Evolutionary conservation across 2,113 vertebrate genomes (phyloP), one percentile per base, ranked within the genome.

Genomic region (Crotophaga sulcirostris): DNA sequence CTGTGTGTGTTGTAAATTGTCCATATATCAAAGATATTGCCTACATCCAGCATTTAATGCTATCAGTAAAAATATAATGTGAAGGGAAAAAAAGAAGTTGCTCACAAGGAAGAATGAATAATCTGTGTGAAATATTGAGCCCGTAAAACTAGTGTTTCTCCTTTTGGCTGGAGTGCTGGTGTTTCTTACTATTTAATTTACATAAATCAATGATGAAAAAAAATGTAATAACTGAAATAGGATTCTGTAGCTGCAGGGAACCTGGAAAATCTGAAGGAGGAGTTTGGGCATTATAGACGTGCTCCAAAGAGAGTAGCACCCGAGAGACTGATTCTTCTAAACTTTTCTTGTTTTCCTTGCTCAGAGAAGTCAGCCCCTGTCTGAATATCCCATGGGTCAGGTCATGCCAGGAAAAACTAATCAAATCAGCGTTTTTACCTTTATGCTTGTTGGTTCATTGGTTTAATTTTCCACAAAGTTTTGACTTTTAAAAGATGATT

Each of bases 121-220:
- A 96, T 96, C 59, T 16, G 28, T 76, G 95, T 97, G 96, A 97
- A 97, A 97, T 97, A 97, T 94, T 60, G 81, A 91, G 82, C 92
- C 68, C 93, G 94, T 96, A 94, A 97, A 97, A 91, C 29, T n/a
- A 16, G 78, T 90, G 82, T 96, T 96, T 97, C 93, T 97, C 88
- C 92, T 95, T 90, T 74, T 88, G 96, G 88, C 75, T 93, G 90
- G 78, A 86, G 88, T 58, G 63, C 70, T 75, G 92, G 47, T 93
- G 83, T 97, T 96, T 97, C 94, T 97, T 75, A 28, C 94, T 82
- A 92, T 96, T 96, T 94, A 80, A 96, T 97, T 97, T 97, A 59
- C 94, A 94, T 96, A 96, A 97, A 97, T 97, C 97, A 95, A 94
- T 60, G 69, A 59, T 44, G 25, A 16, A 19, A 84, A 92, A 90